Evolutionary conservation across 2,888 invertebrate genomes (phyloP), one percentile per base, ranked within the genome.

Genomic region (Elgonia sp.): DNA sequence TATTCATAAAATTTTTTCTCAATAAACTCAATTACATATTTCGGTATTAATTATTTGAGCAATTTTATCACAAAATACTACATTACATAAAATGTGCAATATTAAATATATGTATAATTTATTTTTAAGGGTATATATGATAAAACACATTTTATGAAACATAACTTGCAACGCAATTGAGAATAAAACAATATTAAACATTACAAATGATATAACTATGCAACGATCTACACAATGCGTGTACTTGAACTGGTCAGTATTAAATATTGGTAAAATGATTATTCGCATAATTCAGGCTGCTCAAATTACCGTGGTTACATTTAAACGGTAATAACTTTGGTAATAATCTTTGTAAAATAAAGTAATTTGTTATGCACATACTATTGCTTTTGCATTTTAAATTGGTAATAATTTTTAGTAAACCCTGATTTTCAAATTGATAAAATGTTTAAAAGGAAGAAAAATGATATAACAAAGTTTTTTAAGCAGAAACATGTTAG

Each of bases 231-330:
- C n/a, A n/a, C n/a, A n/a, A n/a, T n/a, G n/a, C n/a, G n/a, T n/a
- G n/a, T n/a, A n/a, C n/a, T n/a, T n/a, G n/a, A 42, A 46, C 46
- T 12, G 14, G 46, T 46, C 14, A 46, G 46, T 46, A 10, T 46
- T 46, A n/a, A 53, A 53, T 53, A 53, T 53, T 53, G n/a, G n/a
- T 53, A 2, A 53, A 53, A n/a, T 53, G n/a, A 53, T n/a, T n/a
- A 53, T 53, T 53, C n/a, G 16, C n/a, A 53, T 53, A n/a, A n/a
- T 53, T 3, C n/a, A 53, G 53, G n/a, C 53, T 16, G 16, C 3
- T 53, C n/a, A 4, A 14, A 53, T 16, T n/a, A 2, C 16, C 6
- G 53, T 16, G 14, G n/a, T n/a, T 53, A n/a, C n/a, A 16, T 53
- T 53, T 53, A 53, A 53, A 53, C 14, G 53, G 53, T n/a, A 14